Evolutionary conservation across 2,888 invertebrate species (phyloP).

Genomic region (Exephanes ischioxanthus): DNA sequence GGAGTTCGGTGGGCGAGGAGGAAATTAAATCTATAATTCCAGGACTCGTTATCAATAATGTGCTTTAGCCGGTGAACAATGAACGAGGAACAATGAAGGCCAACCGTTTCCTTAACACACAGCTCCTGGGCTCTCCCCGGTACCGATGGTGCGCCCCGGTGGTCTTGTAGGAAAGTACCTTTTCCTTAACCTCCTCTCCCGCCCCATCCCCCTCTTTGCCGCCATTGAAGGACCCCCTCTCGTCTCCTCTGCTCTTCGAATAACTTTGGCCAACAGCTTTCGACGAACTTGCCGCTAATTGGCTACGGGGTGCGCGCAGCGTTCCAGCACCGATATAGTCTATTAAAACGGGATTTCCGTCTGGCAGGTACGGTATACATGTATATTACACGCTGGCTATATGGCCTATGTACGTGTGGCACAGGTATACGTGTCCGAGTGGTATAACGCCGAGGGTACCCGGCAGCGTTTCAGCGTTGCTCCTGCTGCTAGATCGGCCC

Average conservation of each 20-base stretch:
- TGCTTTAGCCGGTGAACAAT: conserved; percentile 39
- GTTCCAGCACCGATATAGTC: conserved; percentile 45
- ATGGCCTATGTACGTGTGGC: not conserved
- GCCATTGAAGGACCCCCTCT: conserved; percentile 19
- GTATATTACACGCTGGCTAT: not conserved
- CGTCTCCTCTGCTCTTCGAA: conserved; percentile 44
- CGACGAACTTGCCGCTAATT: conserved; percentile 62
- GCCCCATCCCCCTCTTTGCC: conserved; percentile 15
- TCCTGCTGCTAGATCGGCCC: conserved; percentile 42
- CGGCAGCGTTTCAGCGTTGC: conserved; percentile 31
- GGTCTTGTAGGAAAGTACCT: conserved; percentile 52
- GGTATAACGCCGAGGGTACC: conserved; percentile 40
- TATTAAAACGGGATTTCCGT: conserved; percentile 63
- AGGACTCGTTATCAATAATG: conserved; percentile 50
- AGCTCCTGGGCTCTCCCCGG: conserved; percentile 17
- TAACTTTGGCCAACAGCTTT: conserved; percentile 61
- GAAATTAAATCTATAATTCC: conserved; percentile 45
- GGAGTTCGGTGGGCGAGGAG: not conserved
- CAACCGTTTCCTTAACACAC: conserved; percentile 29
- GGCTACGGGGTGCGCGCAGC: conserved; percentile 47
- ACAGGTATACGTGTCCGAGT: conserved; percentile 34
- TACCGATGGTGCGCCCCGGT: conserved; percentile 17
- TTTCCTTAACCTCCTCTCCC: conserved; percentile 47
- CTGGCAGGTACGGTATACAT: conserved; percentile 32
- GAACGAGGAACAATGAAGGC: conserved; percentile 51